A percentile compares a stretch with the other conserved stretches of the same genome.
Conservation (phyloP, 92 coral and sea anemone species). For the Anthopleura xanthogrammica region DNA sequence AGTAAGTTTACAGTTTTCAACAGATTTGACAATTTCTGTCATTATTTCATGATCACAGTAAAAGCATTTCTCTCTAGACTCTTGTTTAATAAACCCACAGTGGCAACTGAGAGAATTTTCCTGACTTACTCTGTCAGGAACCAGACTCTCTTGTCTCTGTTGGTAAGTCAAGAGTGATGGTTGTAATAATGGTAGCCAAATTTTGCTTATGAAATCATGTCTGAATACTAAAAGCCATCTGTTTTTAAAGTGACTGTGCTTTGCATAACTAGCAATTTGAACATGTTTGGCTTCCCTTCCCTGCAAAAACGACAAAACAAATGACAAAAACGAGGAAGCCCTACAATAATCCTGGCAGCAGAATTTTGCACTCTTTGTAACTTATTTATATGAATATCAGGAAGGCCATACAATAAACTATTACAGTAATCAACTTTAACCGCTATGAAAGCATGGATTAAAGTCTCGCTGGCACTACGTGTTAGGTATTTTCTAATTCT, state of each 20-base stretch:
- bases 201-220: slow-evolving; percentile 49
- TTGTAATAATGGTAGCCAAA: slow-evolving; percentile 54
- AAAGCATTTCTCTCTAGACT: slow-evolving; percentile 25
- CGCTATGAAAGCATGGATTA: too few species aligned
- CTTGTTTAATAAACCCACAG: slow-evolving; percentile 46
- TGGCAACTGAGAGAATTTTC: slow-evolving; percentile 38
- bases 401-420: too few species aligned
- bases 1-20: slow-evolving; percentile 28
- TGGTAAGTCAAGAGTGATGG: slow-evolving; percentile 53
- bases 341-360: too few species aligned
- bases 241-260: slow-evolving; percentile 25
- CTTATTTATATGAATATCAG: too few species aligned
- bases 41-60: slow-evolving; percentile 46
- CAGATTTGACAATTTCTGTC: slow-evolving; percentile 49
- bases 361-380: too few species aligned
- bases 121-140: slow-evolving; percentile 30
- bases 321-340: too few species aligned
- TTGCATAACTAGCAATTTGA: slow-evolving; percentile 60
- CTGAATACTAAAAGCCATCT: slow-evolving; percentile 31
- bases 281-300: slow-evolving; percentile 70
- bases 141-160: slow-evolving; percentile 38
- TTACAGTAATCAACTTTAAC: too few species aligned
- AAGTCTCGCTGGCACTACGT: too few species aligned
- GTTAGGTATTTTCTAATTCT: too few species aligned
- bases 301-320: too few species aligned